Evolutionary conservation across 2,888 invertebrate genomes (phyloP).

Genomic region (Amphipyra berbera): DNA sequence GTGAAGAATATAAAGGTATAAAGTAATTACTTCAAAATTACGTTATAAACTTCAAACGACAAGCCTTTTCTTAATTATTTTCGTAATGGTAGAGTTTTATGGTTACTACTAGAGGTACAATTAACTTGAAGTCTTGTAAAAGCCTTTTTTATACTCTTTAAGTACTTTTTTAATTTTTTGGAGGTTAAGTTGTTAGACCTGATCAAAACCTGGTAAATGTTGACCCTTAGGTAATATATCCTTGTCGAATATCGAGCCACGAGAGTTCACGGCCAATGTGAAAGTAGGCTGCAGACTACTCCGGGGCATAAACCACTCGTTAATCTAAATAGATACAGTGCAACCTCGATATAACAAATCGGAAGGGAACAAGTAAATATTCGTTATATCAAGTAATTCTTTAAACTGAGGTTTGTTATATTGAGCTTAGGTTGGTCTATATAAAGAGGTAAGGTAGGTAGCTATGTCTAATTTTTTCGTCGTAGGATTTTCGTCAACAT

Average conservation of each 20-base stretch:
- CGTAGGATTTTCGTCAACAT: no score
- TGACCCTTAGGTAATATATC: conserved; percentile 1
- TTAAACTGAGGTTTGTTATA: no score
- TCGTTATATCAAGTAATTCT: no score
- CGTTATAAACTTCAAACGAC: conserved; percentile 30
- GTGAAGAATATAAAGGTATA: conserved; percentile 24
- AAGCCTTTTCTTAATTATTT: conserved; percentile 35
- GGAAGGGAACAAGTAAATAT: no score
- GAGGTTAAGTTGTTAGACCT: background rate
- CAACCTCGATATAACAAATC: no score
- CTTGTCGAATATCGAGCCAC: conserved; percentile 13
- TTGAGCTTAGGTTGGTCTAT: no score
- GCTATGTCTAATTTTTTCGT: no score
- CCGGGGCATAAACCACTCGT: background rate
- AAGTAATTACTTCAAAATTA: conserved; percentile 11
- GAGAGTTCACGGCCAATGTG: conserved; percentile 41
- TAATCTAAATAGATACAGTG: no score
- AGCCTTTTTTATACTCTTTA: conserved; percentile 3
- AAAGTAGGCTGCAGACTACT: conserved; percentile 30
- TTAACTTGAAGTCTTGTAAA: conserved; percentile 8
- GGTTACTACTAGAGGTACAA: conserved; percentile 11
- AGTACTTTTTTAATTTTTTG: conserved; percentile 21
- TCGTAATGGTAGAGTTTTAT: conserved; percentile 26
- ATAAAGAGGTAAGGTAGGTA: no score
- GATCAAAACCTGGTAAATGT: conserved; percentile 7